Evolutionary conservation across 2,113 vertebrate genomes (phyloP).

Genomic region (Peromyscus maniculatus): DNA sequence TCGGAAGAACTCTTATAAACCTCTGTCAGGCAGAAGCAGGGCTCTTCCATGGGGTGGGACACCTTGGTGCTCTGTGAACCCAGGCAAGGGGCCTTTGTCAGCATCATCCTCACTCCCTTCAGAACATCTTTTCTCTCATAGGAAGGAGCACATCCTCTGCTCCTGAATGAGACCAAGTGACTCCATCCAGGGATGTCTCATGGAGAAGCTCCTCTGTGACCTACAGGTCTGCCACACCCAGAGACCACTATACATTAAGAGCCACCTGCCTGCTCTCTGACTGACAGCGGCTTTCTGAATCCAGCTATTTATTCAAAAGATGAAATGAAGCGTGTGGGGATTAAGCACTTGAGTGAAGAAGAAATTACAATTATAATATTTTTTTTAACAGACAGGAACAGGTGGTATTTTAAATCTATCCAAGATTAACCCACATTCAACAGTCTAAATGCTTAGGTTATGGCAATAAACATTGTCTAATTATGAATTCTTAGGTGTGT

Average conservation of each 20-base stretch:
- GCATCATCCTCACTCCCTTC: background rate
- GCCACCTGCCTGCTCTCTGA: background rate
- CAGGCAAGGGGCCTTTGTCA: background rate
- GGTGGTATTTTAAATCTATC: slow-evolving; percentile 87
- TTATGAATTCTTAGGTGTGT: slow-evolving; percentile 82
- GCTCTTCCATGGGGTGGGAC: accelerated
- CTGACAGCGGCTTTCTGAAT: slow-evolving; percentile 18
- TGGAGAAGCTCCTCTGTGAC: background rate
- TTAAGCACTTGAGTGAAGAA: slow-evolving; percentile 70
- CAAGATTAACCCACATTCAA: slow-evolving; percentile 85
- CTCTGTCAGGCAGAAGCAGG: background rate
- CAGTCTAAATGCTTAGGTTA: slow-evolving; percentile 75
- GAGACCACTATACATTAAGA: background rate
- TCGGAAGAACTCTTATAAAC: accelerated
- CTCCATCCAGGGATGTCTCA: background rate
- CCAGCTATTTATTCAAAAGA: slow-evolving; percentile 63
- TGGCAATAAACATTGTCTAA: slow-evolving; percentile 83
- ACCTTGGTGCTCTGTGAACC: no score
- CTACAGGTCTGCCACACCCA: accelerated
- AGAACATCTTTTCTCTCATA: background rate
- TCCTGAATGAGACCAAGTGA: accelerated
- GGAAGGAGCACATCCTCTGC: background rate
- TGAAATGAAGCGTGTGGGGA: slow-evolving; percentile 50
- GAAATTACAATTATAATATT: slow-evolving; percentile 75
- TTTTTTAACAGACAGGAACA: slow-evolving; percentile 78